A percentile compares a stretch with the other conserved stretches of the same genome.
These are phyloP conservation scores for Mythimna loreyi DNA, from an alignment of 2,888 invertebrate genomes.

Conservation along the genomic window DNA sequence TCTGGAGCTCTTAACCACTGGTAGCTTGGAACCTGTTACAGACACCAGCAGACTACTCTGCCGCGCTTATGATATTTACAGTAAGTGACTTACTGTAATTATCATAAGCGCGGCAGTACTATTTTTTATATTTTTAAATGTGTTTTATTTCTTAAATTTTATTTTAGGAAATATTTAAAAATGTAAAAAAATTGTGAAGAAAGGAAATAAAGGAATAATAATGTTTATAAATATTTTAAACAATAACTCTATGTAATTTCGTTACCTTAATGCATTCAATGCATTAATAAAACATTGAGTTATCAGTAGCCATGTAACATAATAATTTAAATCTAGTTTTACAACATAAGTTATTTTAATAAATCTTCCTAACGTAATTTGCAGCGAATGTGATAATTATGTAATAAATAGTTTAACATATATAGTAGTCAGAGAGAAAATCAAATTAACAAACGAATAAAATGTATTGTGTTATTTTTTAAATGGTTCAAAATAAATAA, in stretches of 20 bases:
- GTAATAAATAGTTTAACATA: constrained; percentile 29
- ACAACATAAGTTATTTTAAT: constrained; percentile 34
- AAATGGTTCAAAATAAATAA: constrained; percentile 38
- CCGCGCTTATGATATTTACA: too few relatives aligned
- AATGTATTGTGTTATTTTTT: constrained; percentile 21
- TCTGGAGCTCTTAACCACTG: too few relatives aligned
- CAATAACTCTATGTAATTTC: neutral
- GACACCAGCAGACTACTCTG: too few relatives aligned
- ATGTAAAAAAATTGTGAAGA: too few relatives aligned
- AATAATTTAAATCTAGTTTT: constrained; percentile 13
- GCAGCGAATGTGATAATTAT: constrained; percentile 62
- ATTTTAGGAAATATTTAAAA: too few relatives aligned
- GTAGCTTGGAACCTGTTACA: too few relatives aligned
- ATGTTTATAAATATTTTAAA: neutral
- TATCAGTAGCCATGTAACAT: constrained; percentile 7
- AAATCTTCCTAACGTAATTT: constrained; percentile 37
- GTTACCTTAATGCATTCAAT: neutral
- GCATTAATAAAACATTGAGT: neutral
- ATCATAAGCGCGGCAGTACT: too few relatives aligned
- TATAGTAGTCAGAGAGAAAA: constrained; percentile 23
- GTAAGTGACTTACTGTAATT: too few relatives aligned
- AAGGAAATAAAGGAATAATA: too few relatives aligned
- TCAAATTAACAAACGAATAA: constrained; percentile 30
- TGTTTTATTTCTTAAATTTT: too few relatives aligned
- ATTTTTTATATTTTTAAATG: too few relatives aligned